Conservation (phyloP, 37 sponge, comb jelly and placozoan species). For the Diacarnus erythraeanus region DNA sequence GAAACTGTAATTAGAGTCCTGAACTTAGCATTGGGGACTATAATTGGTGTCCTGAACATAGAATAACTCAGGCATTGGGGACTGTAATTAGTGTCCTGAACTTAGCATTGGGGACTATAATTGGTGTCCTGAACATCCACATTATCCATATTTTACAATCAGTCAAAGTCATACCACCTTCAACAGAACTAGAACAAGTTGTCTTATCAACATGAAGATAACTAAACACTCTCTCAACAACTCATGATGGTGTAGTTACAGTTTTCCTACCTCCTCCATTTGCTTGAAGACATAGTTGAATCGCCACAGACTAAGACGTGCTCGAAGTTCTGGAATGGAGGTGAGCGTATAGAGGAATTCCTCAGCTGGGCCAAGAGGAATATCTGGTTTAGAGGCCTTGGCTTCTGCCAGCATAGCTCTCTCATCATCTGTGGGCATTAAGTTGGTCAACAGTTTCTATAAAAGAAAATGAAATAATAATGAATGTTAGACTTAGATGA, state of each 20-base stretch:
- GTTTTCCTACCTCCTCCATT: constrained; percentile 66
- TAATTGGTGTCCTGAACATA: too few species aligned
- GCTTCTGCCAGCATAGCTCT: constrained; percentile 67
- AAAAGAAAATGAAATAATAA: background rate
- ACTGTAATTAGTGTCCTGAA: too few species aligned
- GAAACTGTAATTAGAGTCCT: too few species aligned
- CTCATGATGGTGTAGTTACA: background rate
- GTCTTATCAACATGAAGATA: too few species aligned
- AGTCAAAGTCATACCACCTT: too few species aligned
- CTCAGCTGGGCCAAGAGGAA: constrained; percentile 84
- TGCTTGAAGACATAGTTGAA: constrained; percentile 83
- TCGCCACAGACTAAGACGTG: constrained; percentile 85
- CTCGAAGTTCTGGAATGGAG: constrained; percentile 82
- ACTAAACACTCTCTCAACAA: too few species aligned
- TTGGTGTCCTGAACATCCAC: too few species aligned
- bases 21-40: too few species aligned
- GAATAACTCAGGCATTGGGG: too few species aligned
- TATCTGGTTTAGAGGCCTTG: constrained; percentile 69
- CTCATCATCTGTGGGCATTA: constrained; percentile 88
- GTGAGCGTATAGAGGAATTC: constrained; percentile 87
- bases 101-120: too few species aligned
- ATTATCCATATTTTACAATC: too few species aligned
- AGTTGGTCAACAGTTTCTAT: constrained; percentile 66
- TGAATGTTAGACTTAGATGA: background rate
- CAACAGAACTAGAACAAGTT: too few species aligned